These are phyloP conservation scores for Etia nguti DNA, from an alignment of 2,113 vertebrate genomes.

Conservation along the genomic window DNA sequence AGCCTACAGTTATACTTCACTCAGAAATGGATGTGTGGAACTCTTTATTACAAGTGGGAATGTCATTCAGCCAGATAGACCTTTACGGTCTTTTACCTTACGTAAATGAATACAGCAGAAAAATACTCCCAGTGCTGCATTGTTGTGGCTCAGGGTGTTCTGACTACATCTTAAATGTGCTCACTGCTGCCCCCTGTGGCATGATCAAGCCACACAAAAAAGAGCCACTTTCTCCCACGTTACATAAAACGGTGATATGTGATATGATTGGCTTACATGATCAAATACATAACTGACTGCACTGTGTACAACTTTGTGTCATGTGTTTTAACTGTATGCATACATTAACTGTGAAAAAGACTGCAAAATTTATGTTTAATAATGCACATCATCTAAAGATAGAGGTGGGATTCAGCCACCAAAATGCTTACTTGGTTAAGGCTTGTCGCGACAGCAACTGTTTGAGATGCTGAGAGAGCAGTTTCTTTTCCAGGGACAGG, in stretches of 20 bases:
- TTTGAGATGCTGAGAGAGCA: conserved; percentile 90
- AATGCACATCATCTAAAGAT: not conserved
- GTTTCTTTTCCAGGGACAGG: conserved; percentile 91
- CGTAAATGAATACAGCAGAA: not conserved
- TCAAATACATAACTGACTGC: no score
- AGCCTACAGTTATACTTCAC: not conserved
- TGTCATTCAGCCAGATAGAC: not conserved
- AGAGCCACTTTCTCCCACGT: not conserved
- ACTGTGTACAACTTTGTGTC: not conserved
- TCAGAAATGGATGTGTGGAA: not conserved
- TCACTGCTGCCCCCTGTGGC: not conserved
- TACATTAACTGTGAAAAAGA: not conserved
- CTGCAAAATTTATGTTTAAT: not conserved
- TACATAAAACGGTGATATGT: not conserved
- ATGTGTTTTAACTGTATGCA: not conserved
- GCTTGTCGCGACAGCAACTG: conserved; percentile 84
- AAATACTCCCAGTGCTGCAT: not conserved
- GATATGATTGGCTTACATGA: no score
- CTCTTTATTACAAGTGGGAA: not conserved
- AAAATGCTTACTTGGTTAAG: conserved; percentile 80
- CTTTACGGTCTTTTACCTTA: not conserved
- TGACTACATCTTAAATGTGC: no score
- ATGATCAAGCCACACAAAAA: not conserved
- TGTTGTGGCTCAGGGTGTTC: not conserved
- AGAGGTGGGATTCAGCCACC: not conserved